Evolutionary conservation across 2,797 vertebrate species (phyloP).

Genomic region (Pseudomugil gertrudae): DNA sequence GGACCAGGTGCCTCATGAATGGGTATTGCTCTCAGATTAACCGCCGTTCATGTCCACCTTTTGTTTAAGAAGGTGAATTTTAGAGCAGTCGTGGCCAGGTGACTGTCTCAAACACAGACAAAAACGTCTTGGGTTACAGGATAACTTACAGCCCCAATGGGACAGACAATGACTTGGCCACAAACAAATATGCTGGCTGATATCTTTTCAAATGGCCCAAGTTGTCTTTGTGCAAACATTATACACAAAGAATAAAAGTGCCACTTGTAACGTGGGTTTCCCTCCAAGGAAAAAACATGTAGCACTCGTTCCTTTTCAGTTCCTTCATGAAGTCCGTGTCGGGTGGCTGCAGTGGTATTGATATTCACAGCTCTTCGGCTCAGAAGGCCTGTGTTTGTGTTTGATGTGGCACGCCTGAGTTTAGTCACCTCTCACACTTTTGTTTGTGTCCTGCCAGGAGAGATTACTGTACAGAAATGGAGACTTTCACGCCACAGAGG

Average conservation of each 20-base stretch:
- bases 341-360: conserved; percentile 23
- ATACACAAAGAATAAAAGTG: conserved; percentile 63
- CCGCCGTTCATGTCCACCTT: conserved; percentile 68
- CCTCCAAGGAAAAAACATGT: conserved; percentile 44
- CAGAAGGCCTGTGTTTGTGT: background rate
- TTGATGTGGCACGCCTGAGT: conserved; percentile 2
- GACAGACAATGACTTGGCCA: conserved; percentile 76
- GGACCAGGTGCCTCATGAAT: conserved; percentile 78
- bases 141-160: conserved; percentile 71
- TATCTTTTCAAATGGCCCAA: conserved; percentile 68
- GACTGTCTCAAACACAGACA: conserved; percentile 77
- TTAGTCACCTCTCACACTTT: conserved; percentile 18
- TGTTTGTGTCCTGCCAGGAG: conserved; percentile 78
- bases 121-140: conserved; percentile 78
- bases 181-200: conserved; percentile 63
- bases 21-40: conserved; percentile 72
- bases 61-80: conserved; percentile 79
- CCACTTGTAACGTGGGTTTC: conserved; percentile 58
- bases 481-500: conserved; percentile 81
- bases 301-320: conserved; percentile 45
- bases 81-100: conserved; percentile 72
- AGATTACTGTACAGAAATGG: conserved; percentile 84
- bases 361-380: conserved; percentile 12
- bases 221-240: conserved; percentile 72
- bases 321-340: conserved; percentile 16